phyloP scores from a whole-genome alignment of 2,797 vertebrate genomes.

The Silurus lanzhouensis region DNA sequence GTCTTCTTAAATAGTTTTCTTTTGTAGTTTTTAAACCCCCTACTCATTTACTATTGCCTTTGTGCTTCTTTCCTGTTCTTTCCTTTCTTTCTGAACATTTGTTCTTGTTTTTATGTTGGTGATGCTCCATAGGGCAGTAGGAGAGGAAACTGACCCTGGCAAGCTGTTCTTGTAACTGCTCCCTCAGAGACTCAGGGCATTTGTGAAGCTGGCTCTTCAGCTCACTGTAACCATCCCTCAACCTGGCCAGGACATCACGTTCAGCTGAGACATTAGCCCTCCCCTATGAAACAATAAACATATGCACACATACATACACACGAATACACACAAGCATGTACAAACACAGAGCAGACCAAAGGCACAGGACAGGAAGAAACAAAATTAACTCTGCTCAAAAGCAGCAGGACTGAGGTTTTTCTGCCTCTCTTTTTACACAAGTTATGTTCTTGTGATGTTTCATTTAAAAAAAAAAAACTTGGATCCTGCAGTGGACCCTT shows the following conservation, averaged over 20 bases:
- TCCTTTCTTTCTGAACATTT: neutral
- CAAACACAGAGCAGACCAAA: slow-evolving; percentile 43
- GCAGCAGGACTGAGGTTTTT: slow-evolving; percentile 3
- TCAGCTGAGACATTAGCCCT: slow-evolving; percentile 96
- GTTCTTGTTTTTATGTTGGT: slow-evolving; percentile 20
- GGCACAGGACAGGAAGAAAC: slow-evolving; percentile 24
- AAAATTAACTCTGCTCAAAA: slow-evolving; percentile 44
- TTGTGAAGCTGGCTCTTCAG: slow-evolving; percentile 97
- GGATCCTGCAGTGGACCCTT: neutral
- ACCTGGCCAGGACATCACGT: slow-evolving; percentile 92
- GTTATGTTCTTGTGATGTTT: neutral
- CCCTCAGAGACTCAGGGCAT: slow-evolving; percentile 96
- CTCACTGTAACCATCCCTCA: slow-evolving; percentile 91
- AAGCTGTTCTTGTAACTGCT: slow-evolving; percentile 96
- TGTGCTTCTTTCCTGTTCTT: neutral
- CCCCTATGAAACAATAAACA: slow-evolving; percentile 86
- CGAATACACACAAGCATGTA: slow-evolving; percentile 40
- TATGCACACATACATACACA: slow-evolving; percentile 56
- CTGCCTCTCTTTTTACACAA: neutral
- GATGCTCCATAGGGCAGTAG: slow-evolving; percentile 42
- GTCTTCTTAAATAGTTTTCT: neutral
- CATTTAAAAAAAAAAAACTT: neutral
- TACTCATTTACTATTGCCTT: slow-evolving; percentile 17
- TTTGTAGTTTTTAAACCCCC: neutral
- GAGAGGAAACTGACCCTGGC: slow-evolving; percentile 90